A percentile compares a stretch with the other conserved stretches of the same genome.
Evolutionary conservation across 2,888 invertebrate species (phyloP).

Genomic region (Drosophila niveifrons): DNA sequence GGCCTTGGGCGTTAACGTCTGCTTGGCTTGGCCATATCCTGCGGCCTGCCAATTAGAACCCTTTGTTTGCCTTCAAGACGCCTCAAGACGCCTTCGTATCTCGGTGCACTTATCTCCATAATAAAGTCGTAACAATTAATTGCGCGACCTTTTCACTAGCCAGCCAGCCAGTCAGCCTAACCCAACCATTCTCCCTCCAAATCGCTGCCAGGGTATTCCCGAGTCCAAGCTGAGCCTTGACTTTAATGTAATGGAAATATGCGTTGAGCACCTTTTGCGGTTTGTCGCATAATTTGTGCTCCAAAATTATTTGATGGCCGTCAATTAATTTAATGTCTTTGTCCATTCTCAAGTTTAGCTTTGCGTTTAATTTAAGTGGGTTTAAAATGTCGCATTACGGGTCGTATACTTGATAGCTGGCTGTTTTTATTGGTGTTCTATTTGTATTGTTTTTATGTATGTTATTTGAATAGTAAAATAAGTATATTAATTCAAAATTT

Average conservation of each 20-base stretch:
- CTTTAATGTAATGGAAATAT: slow-evolving; percentile 34
- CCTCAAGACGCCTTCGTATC: slow-evolving; percentile 53
- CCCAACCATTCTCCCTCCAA: slow-evolving; percentile 4
- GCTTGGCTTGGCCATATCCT: slow-evolving; percentile 70
- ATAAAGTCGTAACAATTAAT: slow-evolving; percentile 84
- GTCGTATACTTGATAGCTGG: neutral
- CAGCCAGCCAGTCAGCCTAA: slow-evolving; percentile 12
- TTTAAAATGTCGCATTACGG: slow-evolving; percentile 17
- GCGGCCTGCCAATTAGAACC: slow-evolving; percentile 80
- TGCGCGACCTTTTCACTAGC: slow-evolving; percentile 72
- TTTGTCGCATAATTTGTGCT: slow-evolving; percentile 76
- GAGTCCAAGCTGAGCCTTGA: neutral
- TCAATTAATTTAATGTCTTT: slow-evolving; percentile 75
- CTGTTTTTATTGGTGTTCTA: neutral
- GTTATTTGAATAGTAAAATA: too few species aligned
- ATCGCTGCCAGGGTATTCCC: slow-evolving; percentile 2
- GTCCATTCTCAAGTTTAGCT: slow-evolving; percentile 49
- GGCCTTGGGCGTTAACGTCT: slow-evolving; percentile 68
- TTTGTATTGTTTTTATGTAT: neutral
- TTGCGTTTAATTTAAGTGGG: slow-evolving; percentile 17
- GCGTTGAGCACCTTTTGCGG: slow-evolving; percentile 43
- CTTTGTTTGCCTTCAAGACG: slow-evolving; percentile 67
- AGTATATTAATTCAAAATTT: neutral
- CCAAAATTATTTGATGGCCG: slow-evolving; percentile 75
- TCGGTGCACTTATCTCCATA: slow-evolving; percentile 81